Conservation (phyloP, 2,113 vertebrate species). For the Setophaga kirtlandii region DNA sequence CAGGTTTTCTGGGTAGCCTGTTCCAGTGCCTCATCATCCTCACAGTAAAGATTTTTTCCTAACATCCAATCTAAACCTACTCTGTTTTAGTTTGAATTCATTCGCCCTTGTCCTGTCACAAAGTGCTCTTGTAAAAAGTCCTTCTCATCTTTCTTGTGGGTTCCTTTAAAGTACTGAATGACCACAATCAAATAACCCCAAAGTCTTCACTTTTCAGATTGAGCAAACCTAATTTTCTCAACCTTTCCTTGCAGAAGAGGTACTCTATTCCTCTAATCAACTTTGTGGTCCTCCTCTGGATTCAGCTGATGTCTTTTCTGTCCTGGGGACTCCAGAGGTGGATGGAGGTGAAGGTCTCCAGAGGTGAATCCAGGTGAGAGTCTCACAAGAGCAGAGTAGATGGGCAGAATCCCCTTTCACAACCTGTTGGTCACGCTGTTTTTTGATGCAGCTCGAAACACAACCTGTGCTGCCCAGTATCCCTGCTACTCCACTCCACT, state of each 20-base stretch:
- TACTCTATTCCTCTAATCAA: neutral
- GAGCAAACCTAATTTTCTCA: neutral
- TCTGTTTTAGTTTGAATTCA: neutral
- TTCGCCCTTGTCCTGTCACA: neutral
- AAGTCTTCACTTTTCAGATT: neutral
- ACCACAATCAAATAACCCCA: neutral
- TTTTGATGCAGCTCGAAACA: neutral
- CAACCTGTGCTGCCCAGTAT: neutral
- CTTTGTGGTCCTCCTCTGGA: neutral
- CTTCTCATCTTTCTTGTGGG: neutral
- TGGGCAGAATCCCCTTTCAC: neutral
- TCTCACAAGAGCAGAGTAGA: neutral
- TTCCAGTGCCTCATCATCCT: neutral
- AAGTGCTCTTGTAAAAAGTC: neutral
- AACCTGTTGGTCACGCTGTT: neutral
- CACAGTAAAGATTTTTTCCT: neutral
- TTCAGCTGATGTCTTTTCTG: accelerated
- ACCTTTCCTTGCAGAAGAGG: neutral
- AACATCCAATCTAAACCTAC: neutral
- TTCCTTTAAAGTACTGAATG: neutral
- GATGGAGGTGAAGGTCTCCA: neutral
- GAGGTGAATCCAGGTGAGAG: neutral
- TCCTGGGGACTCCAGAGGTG: neutral
- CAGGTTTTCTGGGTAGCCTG: neutral
- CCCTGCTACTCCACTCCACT: neutral